Evolutionary conservation across 1,140 invertebrate genomes (phyloP).

Genomic region (Battus philenor): DNA sequence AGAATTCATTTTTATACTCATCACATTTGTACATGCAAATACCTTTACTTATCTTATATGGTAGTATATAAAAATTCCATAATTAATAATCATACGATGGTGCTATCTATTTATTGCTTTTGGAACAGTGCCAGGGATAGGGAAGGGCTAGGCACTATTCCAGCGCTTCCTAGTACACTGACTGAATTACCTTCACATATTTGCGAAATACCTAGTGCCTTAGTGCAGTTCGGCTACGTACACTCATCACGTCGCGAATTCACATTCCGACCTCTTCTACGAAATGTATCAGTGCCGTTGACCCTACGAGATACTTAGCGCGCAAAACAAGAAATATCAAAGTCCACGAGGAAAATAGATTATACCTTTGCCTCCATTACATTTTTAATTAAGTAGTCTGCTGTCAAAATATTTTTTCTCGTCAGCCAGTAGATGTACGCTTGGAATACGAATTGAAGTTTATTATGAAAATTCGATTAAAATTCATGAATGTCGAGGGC

Average conservation of each 20-base stretch:
- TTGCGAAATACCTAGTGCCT: constrained; percentile 38
- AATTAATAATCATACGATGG: constrained; percentile 19
- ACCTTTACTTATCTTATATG: neutral
- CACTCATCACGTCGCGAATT: constrained; percentile 19
- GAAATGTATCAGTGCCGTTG: constrained; percentile 30
- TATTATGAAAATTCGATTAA: constrained; percentile 17
- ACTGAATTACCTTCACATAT: constrained; percentile 42
- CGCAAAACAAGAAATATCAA: constrained; percentile 24
- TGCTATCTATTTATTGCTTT: constrained; percentile 28
- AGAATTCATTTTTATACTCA: neutral
- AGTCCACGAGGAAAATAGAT: constrained; percentile 29
- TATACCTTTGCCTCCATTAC: constrained; percentile 20
- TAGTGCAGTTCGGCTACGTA: constrained; percentile 25
- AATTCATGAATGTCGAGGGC: constrained; percentile 17
- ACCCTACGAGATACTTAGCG: constrained; percentile 22
- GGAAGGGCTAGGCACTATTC: constrained; percentile 44
- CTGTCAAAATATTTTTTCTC: constrained; percentile 17
- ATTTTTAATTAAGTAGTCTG: constrained; percentile 24
- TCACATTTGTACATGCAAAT: constrained; percentile 8
- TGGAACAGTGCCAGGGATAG: constrained; percentile 44
- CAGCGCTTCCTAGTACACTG: constrained; percentile 59
- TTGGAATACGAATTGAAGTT: constrained; percentile 24
- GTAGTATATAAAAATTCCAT: constrained; percentile 13
- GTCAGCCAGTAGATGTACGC: neutral
- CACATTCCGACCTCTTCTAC: constrained; percentile 28